These are phyloP conservation scores for Ictalurus punctatus DNA, from an alignment of 2,113 vertebrate genomes.

Conservation along the genomic window DNA sequence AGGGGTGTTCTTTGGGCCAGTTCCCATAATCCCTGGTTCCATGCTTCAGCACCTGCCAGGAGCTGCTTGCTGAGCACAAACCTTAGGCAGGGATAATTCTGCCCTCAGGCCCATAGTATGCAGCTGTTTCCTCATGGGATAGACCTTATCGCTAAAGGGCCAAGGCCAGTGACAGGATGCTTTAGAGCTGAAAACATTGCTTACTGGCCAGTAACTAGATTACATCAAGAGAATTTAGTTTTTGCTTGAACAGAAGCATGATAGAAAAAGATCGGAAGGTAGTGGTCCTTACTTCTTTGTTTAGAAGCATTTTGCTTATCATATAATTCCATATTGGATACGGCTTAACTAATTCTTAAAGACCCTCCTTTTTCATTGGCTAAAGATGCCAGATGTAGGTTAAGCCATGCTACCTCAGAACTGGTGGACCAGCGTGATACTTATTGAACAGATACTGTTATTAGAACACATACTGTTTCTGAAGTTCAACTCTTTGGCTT, in stretches of 20 bases:
- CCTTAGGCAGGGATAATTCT: background rate
- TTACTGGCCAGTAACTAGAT: background rate
- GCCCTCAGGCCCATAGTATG: background rate
- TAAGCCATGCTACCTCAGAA: background rate
- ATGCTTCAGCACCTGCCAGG: background rate
- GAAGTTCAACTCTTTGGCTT: background rate
- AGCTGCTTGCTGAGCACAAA: background rate
- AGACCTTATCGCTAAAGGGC: background rate
- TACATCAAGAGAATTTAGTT: background rate
- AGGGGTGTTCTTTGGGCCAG: background rate
- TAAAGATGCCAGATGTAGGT: background rate
- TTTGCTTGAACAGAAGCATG: background rate
- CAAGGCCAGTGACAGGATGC: background rate
- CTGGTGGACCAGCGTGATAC: background rate
- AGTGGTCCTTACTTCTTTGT: background rate
- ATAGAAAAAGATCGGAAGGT: background rate
- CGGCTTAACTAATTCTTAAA: background rate
- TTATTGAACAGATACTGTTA: background rate
- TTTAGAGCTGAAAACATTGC: background rate
- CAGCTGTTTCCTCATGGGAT: background rate
- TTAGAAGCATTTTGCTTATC: background rate
- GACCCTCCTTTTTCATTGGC: background rate
- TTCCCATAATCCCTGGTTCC: background rate
- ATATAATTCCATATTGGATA: background rate
- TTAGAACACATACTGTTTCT: background rate